Evolutionary conservation across 1,140 invertebrate genomes (phyloP), one percentile per base, ranked within the genome.

Genomic region (Aricia agestis): DNA sequence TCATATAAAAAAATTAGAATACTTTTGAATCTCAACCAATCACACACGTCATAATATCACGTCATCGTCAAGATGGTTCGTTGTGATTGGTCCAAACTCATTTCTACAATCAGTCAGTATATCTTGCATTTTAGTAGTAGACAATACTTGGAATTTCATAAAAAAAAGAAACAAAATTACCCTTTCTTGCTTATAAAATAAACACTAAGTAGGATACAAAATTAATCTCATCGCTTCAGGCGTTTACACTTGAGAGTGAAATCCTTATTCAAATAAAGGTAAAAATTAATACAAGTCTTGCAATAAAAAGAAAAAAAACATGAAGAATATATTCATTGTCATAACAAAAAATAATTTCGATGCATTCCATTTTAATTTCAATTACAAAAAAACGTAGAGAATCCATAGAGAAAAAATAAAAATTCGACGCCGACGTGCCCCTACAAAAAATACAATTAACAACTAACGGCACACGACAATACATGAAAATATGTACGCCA

Each of bases 401-500:
- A 19, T 63, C 18, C 18, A 63, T 63, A 63, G 1, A 63, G 2
- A 63, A 19, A 83, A 78, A 84, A 77, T 80, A 69, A 80, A 81
- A 6, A 63, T 63, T 31, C 59, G 59, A 63, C 17, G 19, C 59
- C 59, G 59, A 63, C 59, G 10, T 25, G 17, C 59, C 59, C 59
- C 17, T 84, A 88, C 79, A 71, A 75, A 74, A 68, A 69, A 74
- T 68, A 83, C 76, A 75, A 78, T 70, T 72, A 74, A 82, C 68
- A 81, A 31, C 72, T 76, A 78, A 31, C 63, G 72, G 75, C 82
- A 83, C 75, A 82, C 77, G 73, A 82, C 77, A 78, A 84, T 82
- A 89, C 89, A 91, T 88, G 86, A 88, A 90, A 89, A 91, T 89
- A 91, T 91, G 89, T 89, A 89, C 81, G 89, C 74, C 81, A 83